These are phyloP conservation scores for Coregonus ussuriensis DNA, from an alignment of 2,797 vertebrate species.

Conservation along the genomic window DNA sequence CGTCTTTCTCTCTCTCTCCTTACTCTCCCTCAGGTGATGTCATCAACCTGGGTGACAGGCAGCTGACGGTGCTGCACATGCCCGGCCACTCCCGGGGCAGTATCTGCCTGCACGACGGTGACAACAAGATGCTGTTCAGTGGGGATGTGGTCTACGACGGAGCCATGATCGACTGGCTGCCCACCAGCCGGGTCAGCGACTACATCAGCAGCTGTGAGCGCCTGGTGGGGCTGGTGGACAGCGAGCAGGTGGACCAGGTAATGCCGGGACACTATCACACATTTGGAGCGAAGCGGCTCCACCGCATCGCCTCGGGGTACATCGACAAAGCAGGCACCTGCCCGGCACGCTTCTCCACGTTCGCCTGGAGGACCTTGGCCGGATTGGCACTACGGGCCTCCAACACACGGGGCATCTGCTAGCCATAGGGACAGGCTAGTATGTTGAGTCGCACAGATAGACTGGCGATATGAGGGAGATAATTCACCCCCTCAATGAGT, in stretches of 20 bases:
- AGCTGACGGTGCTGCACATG: slow-evolving; percentile 96
- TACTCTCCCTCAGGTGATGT: slow-evolving; percentile 82
- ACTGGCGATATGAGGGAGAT: neutral
- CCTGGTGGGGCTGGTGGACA: slow-evolving; percentile 89
- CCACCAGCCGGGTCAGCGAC: slow-evolving; percentile 90
- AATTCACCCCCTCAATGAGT: neutral
- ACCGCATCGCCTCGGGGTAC: slow-evolving; percentile 86
- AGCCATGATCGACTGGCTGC: slow-evolving; percentile 97
- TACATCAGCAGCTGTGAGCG: slow-evolving; percentile 90
- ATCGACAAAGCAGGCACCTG: slow-evolving; percentile 89
- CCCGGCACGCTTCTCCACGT: slow-evolving; percentile 87
- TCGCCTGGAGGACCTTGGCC: slow-evolving; percentile 87
- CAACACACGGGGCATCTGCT: slow-evolving; percentile 83
- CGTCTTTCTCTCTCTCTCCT: neutral
- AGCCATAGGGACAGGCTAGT: slow-evolving; percentile 35
- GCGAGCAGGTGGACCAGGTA: slow-evolving; percentile 90
- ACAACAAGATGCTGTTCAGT: slow-evolving; percentile 92
- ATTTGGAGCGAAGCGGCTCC: slow-evolving; percentile 91
- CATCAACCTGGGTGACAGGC: slow-evolving; percentile 93
- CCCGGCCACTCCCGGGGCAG: slow-evolving; percentile 96
- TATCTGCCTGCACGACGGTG: slow-evolving; percentile 94
- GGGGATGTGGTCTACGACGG: slow-evolving; percentile 95
- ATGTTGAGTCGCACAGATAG: slow-evolving; percentile 26
- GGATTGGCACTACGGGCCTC: slow-evolving; percentile 84
- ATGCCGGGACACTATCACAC: slow-evolving; percentile 95